phyloP scores from a whole-genome alignment of 2,113 vertebrate genomes.

The Nesoenas mayeri region DNA sequence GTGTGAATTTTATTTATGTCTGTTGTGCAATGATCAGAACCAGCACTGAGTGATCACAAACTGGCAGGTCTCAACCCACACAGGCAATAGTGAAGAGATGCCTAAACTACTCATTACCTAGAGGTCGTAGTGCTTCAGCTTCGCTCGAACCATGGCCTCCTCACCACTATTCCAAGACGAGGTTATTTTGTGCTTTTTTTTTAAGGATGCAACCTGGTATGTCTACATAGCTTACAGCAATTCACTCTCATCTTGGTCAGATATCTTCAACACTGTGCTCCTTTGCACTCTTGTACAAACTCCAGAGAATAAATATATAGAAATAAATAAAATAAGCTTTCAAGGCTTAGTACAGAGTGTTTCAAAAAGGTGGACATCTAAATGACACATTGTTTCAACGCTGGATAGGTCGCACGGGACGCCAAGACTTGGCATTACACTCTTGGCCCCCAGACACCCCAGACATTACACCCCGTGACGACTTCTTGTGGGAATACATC shows the following conservation, averaged over 20 bases:
- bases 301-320: neutral
- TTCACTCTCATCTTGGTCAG: neutral
- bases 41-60: neutral
- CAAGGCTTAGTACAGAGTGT: neutral
- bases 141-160: neutral
- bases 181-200: neutral
- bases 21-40: neutral
- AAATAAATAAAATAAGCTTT: slow-evolving; percentile 2
- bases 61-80: neutral
- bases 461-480: no score
- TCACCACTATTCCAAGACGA: rapidly evolving
- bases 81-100: neutral
- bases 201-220: neutral
- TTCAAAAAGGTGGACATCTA: no score
- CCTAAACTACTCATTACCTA: neutral
- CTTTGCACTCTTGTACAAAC: neutral
- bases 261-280: neutral
- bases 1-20: neutral
- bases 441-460: no score
- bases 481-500: no score
- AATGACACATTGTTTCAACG: no score
- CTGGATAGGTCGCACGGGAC: no score
- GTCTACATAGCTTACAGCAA: neutral
- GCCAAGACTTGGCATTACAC: no score
- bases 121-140: neutral